Conservation (phyloP, 2,888 invertebrate genomes). For the Chydorus sphaericus region DNA sequence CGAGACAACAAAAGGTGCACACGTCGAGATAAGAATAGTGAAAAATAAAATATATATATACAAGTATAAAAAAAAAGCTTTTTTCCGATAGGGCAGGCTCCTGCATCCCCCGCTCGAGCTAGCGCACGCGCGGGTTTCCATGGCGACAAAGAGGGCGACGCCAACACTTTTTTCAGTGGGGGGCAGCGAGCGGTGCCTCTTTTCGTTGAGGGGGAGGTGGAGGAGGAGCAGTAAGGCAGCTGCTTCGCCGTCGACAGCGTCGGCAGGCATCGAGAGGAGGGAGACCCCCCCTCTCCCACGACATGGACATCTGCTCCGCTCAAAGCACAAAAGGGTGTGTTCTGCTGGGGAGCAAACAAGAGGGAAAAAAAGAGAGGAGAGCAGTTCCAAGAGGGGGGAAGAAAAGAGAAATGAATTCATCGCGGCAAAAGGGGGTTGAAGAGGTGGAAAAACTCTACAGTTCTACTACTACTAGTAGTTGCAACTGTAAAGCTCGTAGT, state of each 20-base stretch:
- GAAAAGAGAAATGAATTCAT: background rate
- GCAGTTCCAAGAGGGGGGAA: background rate
- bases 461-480: background rate
- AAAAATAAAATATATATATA: no score
- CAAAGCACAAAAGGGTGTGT: background rate
- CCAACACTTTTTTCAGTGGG: no score
- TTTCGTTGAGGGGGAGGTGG: no score
- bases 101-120: no score
- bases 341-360: background rate
- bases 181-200: no score
- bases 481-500: background rate
- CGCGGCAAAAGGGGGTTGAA: background rate
- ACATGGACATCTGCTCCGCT: constrained; percentile 8
- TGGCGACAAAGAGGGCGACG: constrained; percentile 3
- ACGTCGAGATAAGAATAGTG: constrained; percentile 4
- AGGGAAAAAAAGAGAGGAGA: background rate
- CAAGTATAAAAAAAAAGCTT: no score
- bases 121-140: background rate
- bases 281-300: constrained; percentile 3
- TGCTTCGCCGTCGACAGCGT: constrained; percentile 1
- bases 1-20: background rate
- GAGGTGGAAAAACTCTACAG: background rate
- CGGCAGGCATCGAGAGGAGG: constrained; percentile 4
- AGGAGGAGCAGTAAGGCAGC: background rate
- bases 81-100: no score